Conservation (phyloP, 1,140 invertebrate genomes). For the Drosophila kurseongensis region DNA sequence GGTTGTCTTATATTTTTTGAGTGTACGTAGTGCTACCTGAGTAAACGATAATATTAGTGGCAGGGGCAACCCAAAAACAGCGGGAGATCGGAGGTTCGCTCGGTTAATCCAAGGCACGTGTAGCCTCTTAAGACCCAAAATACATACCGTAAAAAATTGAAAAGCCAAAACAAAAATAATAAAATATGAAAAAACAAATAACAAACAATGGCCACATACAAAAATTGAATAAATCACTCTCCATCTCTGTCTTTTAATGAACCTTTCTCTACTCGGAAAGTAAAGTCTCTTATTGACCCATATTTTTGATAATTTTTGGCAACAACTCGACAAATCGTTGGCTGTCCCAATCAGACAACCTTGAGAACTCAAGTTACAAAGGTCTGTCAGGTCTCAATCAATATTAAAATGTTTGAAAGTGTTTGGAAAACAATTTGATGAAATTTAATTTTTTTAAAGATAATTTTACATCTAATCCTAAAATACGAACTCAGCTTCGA, state of each 20-base stretch:
- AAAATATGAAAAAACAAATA: not conserved
- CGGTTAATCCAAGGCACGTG: constrained; percentile 75
- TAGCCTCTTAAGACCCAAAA: constrained; percentile 64
- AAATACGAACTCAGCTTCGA: not conserved
- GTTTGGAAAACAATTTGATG: not conserved
- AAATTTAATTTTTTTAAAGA: no score
- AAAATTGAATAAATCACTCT: constrained; percentile 29
- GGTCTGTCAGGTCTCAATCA: constrained; percentile 25
- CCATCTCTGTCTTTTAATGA: constrained; percentile 22
- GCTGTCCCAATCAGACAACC: constrained; percentile 23
- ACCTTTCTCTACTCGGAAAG: constrained; percentile 24
- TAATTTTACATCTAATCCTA: not conserved
- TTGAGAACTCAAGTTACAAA: constrained; percentile 15
- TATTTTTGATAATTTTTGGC: constrained; percentile 28
- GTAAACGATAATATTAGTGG: constrained; percentile 31
- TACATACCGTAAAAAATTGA: constrained; percentile 25
- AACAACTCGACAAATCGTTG: constrained; percentile 27
- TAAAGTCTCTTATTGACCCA: constrained; percentile 40
- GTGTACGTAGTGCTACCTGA: constrained; percentile 13
- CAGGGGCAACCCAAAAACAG: constrained; percentile 1
- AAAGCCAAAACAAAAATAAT: constrained; percentile 25
- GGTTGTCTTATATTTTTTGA: not conserved
- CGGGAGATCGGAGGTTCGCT: constrained; percentile 10
- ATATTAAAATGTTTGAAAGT: constrained; percentile 3
- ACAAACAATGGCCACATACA: constrained; percentile 10